These are phyloP conservation scores for Callipepla squamata DNA, from an alignment of 2,113 vertebrate species.

Conservation along the genomic window DNA sequence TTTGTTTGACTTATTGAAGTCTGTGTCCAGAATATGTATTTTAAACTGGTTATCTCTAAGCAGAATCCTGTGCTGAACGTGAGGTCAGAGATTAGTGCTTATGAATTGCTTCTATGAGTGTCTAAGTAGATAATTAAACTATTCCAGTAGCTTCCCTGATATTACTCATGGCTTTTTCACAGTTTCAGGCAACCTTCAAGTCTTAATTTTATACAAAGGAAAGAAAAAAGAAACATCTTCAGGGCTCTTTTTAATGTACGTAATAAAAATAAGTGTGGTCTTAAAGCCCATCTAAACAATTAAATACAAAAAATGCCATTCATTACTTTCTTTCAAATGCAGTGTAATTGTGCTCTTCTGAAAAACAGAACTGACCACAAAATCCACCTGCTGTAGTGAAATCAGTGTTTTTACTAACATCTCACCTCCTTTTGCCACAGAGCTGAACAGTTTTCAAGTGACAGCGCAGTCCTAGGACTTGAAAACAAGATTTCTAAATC, in stretches of 20 bases:
- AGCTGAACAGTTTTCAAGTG: neutral
- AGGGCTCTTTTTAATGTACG: conserved; percentile 13
- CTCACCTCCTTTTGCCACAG: neutral
- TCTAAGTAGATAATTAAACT: conserved; percentile 49
- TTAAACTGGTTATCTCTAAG: conserved; percentile 20
- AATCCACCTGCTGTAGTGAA: neutral
- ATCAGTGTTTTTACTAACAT: neutral
- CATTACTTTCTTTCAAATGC: conserved; percentile 5
- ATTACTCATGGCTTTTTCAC: conserved; percentile 54
- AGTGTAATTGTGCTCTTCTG: neutral
- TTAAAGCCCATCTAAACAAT: conserved; percentile 52
- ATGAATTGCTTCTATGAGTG: conserved; percentile 54
- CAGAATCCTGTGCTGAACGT: conserved; percentile 34
- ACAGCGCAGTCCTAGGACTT: neutral
- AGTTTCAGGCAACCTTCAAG: conserved; percentile 25
- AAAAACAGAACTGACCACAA: neutral
- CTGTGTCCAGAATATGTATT: conserved; percentile 10
- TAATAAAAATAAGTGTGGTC: conserved; percentile 43
- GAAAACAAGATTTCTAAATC: too few relatives aligned
- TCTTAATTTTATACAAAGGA: conserved; percentile 46
- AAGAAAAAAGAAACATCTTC: conserved; percentile 14
- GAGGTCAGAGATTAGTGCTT: conserved; percentile 32
- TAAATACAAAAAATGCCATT: conserved; percentile 48
- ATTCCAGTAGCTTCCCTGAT: conserved; percentile 50
- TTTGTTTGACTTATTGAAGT: neutral